Conservation (phyloP, 2,888 invertebrate genomes). For the Odontomyia ornata region DNA sequence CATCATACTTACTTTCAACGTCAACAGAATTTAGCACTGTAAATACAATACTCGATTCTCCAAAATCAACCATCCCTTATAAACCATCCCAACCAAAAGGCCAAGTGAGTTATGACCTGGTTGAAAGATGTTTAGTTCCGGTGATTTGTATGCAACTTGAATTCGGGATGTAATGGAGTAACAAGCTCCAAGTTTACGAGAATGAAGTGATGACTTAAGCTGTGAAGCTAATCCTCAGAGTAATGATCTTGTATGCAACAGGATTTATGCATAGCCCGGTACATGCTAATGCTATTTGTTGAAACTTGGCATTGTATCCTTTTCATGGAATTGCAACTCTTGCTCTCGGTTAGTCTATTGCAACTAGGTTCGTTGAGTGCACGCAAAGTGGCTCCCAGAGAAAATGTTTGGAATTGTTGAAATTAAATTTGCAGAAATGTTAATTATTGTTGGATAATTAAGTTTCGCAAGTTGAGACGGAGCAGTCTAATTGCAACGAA, state of each 20-base stretch:
- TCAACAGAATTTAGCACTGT: too few relatives aligned
- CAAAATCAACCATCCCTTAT: neutral
- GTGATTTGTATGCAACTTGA: slow-evolving; percentile 24
- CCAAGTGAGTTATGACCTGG: slow-evolving; percentile 2
- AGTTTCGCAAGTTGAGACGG: too few relatives aligned
- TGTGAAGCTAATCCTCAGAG: slow-evolving; percentile 7
- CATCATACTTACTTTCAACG: too few relatives aligned
- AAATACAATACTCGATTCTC: too few relatives aligned
- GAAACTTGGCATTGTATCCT: neutral
- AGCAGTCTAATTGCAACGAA: too few relatives aligned
- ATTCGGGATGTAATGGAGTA: neutral
- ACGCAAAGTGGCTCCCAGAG: too few relatives aligned
- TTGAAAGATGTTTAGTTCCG: neutral
- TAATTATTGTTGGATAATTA: too few relatives aligned
- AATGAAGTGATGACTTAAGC: slow-evolving; percentile 30
- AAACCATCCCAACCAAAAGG: neutral
- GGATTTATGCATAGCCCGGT: neutral
- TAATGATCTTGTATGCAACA: slow-evolving; percentile 14
- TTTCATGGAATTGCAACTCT: too few relatives aligned
- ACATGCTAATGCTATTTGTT: slow-evolving; percentile 9
- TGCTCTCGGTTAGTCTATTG: too few relatives aligned
- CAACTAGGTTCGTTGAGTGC: too few relatives aligned
- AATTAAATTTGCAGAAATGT: too few relatives aligned
- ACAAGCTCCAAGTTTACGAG: slow-evolving; percentile 8
- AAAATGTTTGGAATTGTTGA: too few relatives aligned